These are phyloP conservation scores for Nemoura dubitans DNA, from an alignment of 2,888 invertebrate species.

Conservation along the genomic window DNA sequence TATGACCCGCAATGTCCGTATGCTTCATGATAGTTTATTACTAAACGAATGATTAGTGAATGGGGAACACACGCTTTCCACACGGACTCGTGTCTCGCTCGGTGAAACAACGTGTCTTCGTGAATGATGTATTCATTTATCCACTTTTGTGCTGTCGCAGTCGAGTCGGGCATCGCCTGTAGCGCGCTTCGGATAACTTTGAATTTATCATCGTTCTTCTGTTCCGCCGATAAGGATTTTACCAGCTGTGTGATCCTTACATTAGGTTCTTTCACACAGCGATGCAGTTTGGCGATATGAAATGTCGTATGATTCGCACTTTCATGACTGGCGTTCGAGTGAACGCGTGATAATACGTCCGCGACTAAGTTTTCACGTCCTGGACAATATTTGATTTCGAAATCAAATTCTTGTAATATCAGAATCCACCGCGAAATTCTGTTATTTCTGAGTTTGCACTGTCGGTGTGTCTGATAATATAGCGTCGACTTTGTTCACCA, in stretches of 20 bases:
- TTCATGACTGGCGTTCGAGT: too few relatives aligned
- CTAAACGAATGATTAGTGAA: too few relatives aligned
- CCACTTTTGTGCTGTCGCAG: too few relatives aligned
- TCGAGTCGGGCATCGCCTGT: too few relatives aligned
- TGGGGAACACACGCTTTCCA: too few relatives aligned
- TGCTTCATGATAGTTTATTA: neutral
- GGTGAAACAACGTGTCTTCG: neutral
- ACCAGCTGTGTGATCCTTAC: neutral
- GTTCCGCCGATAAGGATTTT: neutral
- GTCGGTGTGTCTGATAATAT: too few relatives aligned
- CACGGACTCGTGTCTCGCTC: too few relatives aligned
- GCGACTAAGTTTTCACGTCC: conserved; percentile 13
- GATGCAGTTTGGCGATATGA: neutral
- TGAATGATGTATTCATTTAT: too few relatives aligned
- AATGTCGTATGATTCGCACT: neutral
- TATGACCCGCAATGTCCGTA: conserved; percentile 1
- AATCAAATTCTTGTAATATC: conserved; percentile 18
- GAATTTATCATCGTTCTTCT: neutral
- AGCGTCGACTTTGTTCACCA: too few relatives aligned
- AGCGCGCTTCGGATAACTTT: neutral
- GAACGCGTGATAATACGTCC: neutral
- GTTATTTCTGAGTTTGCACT: neutral
- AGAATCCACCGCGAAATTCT: conserved; percentile 16
- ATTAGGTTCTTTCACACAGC: neutral
- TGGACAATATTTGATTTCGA: neutral